Base-by-base conservation (phyloP, 2,888 invertebrate genomes). In the Drosophila anomelani region DNA sequence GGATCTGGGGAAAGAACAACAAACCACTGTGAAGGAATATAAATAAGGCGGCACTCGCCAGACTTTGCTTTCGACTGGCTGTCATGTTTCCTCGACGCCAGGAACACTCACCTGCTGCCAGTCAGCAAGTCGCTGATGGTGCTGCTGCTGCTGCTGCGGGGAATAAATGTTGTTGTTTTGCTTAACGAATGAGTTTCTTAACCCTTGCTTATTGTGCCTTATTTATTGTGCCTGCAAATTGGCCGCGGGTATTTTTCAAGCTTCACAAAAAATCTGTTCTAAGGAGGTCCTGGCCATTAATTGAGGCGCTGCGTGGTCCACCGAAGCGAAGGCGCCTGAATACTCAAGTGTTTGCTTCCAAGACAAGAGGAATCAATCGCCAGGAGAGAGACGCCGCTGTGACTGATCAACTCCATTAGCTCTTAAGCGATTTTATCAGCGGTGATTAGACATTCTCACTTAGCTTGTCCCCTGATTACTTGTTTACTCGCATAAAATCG, bases 171-270 rank as follows among this genome's bases (percentile, higher is more conserved):
- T 75, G 39, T 59, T 73, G 44, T 63, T 72, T 74, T 64, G 56
- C 64, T 54, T 75, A 76, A 84, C 69, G 76, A 78, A 86, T 83
- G 79, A 60, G 76, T 77, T 85, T 56, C 71, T 75, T 75, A 76
- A 69, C 77, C 72, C 79, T 56, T 63, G 29, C 46, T 47, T n/a
- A n/a, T n/a, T n/a, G n/a, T n/a, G n/a, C n/a, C n/a, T 70, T 70
- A 64, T 68, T 71, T 73, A 67, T 69, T 66, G 63, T 61, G 55
- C 51, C 54, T 53, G 26, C 55, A 58, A 71, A 85, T 76, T 58
- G 51, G 53, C 53, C 34, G 59, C 47, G 29, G 20, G 41, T 23
- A 59, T 13, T 23, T 17, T 20, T 9, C 51, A 23, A 23, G 23
- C 36, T 10, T 10, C 6, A 15, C 10, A n/a, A 29, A 54, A 54